phyloP scores from a whole-genome alignment of 2,797 vertebrate species.

The Rhinella marina region DNA sequence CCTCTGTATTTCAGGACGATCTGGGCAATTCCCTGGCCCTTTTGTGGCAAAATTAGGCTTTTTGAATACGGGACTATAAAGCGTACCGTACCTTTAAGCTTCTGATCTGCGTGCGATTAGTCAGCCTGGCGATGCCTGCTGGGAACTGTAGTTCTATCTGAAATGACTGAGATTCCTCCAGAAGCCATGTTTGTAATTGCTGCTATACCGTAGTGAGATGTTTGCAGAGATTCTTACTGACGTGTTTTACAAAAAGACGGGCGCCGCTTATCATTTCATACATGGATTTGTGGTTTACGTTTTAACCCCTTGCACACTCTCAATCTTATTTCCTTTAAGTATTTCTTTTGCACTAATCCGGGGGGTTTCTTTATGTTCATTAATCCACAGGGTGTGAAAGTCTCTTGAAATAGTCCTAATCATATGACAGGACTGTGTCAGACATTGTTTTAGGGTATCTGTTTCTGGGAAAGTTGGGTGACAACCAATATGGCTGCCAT shows the following conservation, averaged over 20 bases:
- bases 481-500: slow-evolving; percentile 6
- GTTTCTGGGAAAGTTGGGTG: not conserved
- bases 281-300: not conserved
- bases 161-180: no score
- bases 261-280: not conserved
- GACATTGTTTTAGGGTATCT: not conserved
- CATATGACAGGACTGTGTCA: no score
- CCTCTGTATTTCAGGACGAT: not conserved
- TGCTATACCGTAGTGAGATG: not conserved
- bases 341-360: not conserved
- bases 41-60: not conserved
- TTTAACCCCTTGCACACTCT: not conserved
- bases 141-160: not conserved
- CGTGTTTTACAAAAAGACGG: not conserved
- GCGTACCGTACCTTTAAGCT: not conserved
- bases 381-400: not conserved
- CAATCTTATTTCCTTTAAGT: not conserved
- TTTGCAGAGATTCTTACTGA: not conserved
- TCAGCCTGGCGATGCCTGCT: not conserved
- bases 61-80: not conserved
- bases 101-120: not conserved
- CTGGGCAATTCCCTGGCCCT: not conserved
- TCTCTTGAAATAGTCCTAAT: not conserved
- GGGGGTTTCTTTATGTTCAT: not conserved
- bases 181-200: not conserved